Percentiles rank a stretch among this genome's conserved stretches.
Evolutionary conservation across 2,797 vertebrate genomes (phyloP).

Genomic region (Delichon dasypus): DNA sequence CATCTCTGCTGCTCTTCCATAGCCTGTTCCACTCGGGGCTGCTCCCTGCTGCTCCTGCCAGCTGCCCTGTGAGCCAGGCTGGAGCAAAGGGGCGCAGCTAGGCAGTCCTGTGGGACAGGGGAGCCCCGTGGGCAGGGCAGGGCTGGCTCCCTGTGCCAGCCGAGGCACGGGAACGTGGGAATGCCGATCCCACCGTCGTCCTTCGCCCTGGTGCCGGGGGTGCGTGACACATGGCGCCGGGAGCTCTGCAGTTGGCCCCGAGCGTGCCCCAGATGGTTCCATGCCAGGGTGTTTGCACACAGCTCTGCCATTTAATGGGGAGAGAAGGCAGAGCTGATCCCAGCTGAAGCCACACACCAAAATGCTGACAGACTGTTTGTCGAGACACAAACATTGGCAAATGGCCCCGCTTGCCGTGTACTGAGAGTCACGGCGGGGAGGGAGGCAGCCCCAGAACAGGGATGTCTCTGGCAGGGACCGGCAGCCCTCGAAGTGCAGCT

Average conservation of each 20-base stretch:
- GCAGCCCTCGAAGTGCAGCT: neutral
- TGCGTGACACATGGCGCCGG: constrained; percentile 16
- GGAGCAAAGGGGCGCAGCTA: neutral
- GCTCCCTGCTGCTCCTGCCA: neutral
- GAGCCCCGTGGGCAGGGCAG: neutral
- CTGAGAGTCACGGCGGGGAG: constrained; percentile 18
- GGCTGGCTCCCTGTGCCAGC: neutral
- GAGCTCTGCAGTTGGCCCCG: constrained; percentile 43
- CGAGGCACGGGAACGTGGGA: rapidly evolving
- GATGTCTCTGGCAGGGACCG: constrained; percentile 32
- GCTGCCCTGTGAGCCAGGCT: neutral
- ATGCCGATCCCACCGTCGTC: rapidly evolving
- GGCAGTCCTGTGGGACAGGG: neutral
- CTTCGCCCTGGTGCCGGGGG: neutral
- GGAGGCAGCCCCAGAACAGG: constrained; percentile 2
- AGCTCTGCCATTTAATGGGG: constrained; percentile 63
- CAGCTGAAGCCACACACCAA: constrained; percentile 55
- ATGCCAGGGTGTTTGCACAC: constrained; percentile 61
- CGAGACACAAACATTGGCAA: constrained; percentile 68
- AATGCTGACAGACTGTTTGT: constrained; percentile 62
- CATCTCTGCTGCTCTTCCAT: neutral
- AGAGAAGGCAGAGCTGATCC: constrained; percentile 53
- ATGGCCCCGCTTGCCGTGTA: constrained; percentile 31
- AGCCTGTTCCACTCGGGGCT: neutral
- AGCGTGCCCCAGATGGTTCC: constrained; percentile 52